Evolutionary conservation across 2,113 vertebrate species (phyloP), one percentile per base, ranked within the genome.

Genomic region (Triplophysa dalaica): DNA sequence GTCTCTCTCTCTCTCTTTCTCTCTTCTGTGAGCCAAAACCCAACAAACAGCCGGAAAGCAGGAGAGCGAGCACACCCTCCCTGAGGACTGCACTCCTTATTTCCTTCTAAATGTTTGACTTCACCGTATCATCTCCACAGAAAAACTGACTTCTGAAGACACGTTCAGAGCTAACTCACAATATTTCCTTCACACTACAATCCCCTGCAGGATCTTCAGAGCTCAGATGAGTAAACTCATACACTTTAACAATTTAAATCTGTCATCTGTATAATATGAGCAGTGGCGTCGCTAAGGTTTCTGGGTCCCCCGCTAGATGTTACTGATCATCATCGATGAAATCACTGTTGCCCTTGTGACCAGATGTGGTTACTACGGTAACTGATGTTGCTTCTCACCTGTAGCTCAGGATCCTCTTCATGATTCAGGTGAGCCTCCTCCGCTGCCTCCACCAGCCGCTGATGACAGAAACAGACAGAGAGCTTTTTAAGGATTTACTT

Each of bases 361-460:
- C 2, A n/a, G 17, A 61, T 76, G 56, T 1, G n/a, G 41, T 63
- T 80, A n/a, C 45, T 56, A 76, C 17, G 24, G 43, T 70, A 70
- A 52, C 50, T 3, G 16, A 45, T 19, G 13, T n/a, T 22, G 62
- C 62, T 70, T 65, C 41, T 87, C 90, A 99, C 98, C 95, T 98
- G 96, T 22, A 99, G 89, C 81, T 99, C 89, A 78, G 96, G 95
- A 86, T 99, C 95, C 83, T 98, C 98, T 66, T 96, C 95, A 0
- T 99, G 98, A 84, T 99, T 96, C 77, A 98, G 90, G 69, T 99
- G 96, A 58, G 98, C 98, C 80, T 98, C 96, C 86, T 99, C 97
- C 73, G 98, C 98, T 63, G 98, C 97, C 85, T 98, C 96, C 14
- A 99, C 97, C 48, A 99, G 94, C 62, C 96, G 94, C 98, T 99